Base-by-base conservation (phyloP, 2,888 invertebrate species). In the Gibbula magus region DNA sequence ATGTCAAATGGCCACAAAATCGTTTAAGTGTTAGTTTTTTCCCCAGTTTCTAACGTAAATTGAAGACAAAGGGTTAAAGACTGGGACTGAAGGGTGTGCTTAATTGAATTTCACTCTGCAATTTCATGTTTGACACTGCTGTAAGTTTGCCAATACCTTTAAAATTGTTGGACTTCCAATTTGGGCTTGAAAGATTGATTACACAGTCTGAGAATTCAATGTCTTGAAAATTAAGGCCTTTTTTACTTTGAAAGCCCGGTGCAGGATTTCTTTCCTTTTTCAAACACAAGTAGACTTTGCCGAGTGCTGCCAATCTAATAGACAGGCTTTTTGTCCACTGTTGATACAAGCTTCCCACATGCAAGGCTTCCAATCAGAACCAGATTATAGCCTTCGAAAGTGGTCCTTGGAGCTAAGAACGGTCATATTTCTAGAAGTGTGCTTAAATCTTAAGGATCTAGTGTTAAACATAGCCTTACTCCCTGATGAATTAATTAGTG, bases 61-160 rank as follows among this genome's bases (percentile, higher is more conserved):
- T 32, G 70, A 10, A 39, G n/a, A 18, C 20, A 35, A 70, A 35
- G 70, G 20, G 70, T 32, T 70, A 20, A 70, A 70, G 10, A 70
- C 16, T 70, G 70, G 32, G 20, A 39, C 70, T 70, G 20, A 32
- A 20, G 35, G 20, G 70, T 32, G 70, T 39, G 35, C 32, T 70
- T 70, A 70, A 70, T 70, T 70, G 70, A 70, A 70, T 70, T 70
- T 39, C 70, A 35, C 39, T 70, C 70, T 70, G 70, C 39, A 70
- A 70, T 70, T 70, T 39, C 39, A 20, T 70, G 70, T 70, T 70
- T 70, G 70, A 35, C 35, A 70, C 32, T 32, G 70, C 70, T 70
- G 70, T 35, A 70, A 35, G 70, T 70, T 70, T 70, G 70, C 70
- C 70, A 70, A 70, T 70, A 39, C 35, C 70, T 39, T 32, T 32